Conservation (phyloP, 1,140 invertebrate species). For the Trichonephila clavipes region DNA sequence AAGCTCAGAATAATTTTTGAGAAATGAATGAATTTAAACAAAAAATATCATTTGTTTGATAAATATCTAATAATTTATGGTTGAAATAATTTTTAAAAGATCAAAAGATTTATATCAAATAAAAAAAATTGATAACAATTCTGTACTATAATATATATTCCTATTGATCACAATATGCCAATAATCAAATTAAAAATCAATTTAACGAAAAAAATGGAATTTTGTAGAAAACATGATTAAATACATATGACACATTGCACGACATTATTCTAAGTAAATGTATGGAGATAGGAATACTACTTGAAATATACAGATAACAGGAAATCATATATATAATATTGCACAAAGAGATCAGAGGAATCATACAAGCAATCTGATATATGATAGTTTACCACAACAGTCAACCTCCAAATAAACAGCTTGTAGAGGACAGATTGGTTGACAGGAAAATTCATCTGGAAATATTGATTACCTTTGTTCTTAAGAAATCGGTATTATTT, state of each 20-base stretch:
- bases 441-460: conserved; percentile 33
- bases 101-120: too few species aligned
- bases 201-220: neutral
- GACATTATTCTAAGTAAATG: neutral
- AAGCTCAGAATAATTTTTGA: too few species aligned
- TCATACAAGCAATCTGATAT: neutral
- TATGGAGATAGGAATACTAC: neutral
- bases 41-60: too few species aligned
- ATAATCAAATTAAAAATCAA: neutral
- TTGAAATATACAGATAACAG: neutral
- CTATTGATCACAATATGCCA: too few species aligned
- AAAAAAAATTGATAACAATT: too few species aligned
- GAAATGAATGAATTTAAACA: too few species aligned
- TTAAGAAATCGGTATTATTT: conserved; percentile 29
- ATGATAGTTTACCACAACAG: neutral
- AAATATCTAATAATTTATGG: too few species aligned
- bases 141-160: too few species aligned
- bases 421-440: conserved; percentile 1
- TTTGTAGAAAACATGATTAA: neutral
- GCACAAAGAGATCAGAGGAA: neutral
- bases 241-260: neutral
- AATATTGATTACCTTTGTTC: conserved; percentile 70
- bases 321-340: neutral
- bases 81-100: too few species aligned
- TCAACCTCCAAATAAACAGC: neutral